These are phyloP conservation scores for Perizoma flavofasciatum DNA, from an alignment of 2,888 invertebrate genomes.

Conservation along the genomic window DNA sequence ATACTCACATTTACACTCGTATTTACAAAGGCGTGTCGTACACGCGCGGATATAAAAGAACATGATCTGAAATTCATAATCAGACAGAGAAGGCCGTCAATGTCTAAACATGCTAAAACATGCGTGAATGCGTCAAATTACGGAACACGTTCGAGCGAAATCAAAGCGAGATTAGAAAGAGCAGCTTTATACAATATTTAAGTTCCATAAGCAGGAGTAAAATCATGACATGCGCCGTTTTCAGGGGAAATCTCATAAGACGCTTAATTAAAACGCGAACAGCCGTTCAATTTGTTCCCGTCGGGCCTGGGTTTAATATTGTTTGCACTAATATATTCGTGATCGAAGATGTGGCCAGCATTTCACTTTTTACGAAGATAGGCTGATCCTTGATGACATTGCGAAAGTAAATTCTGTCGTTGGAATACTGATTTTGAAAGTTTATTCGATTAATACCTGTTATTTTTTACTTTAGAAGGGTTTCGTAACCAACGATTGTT, in stretches of 20 bases:
- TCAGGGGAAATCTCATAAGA: conserved; percentile 31
- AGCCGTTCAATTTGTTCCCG: conserved; percentile 32
- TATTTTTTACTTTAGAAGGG: too few relatives aligned
- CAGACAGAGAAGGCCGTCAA: conserved; percentile 3
- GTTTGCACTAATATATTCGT: conserved; percentile 32
- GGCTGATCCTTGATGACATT: conserved; percentile 9
- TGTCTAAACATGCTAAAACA: conserved; percentile 2
- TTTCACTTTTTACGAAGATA: conserved; percentile 1
- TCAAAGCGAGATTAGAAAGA: conserved; percentile 10
- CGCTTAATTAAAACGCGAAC: conserved; percentile 35
- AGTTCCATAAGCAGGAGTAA: conserved; percentile 15
- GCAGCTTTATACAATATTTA: conserved; percentile 18
- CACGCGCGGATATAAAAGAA: conserved; percentile 2
- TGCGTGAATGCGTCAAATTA: conserved; percentile 5
- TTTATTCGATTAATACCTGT: too few relatives aligned
- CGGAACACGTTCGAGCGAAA: conserved; percentile 2
- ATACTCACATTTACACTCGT: not conserved
- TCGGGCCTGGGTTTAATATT: conserved; percentile 28
- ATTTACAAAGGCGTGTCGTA: conserved; percentile 6
- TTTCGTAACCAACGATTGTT: too few relatives aligned
- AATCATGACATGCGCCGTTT: conserved; percentile 29
- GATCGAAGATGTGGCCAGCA: conserved; percentile 21
- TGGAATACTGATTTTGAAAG: too few relatives aligned
- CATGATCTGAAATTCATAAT: conserved; percentile 6
- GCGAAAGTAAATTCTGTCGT: too few relatives aligned